Evolutionary conservation across 2,888 invertebrate species (phyloP).

Genomic region (Allolobophora icterica): DNA sequence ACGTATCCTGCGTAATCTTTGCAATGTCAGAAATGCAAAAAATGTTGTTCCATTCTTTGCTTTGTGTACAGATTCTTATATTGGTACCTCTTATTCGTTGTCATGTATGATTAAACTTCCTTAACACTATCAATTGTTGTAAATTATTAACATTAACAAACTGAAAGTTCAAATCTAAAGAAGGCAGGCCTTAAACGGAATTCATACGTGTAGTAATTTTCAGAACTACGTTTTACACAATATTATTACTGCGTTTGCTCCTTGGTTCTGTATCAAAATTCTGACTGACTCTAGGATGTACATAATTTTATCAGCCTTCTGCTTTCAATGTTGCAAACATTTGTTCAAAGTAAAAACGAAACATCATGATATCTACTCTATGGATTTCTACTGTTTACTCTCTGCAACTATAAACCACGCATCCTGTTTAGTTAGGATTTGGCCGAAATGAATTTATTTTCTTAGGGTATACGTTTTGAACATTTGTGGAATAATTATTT

Average conservation of each 20-base stretch:
- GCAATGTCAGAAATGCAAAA: conserved; percentile 29
- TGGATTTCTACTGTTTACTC: not conserved
- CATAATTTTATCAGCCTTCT: not conserved
- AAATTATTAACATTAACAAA: not conserved
- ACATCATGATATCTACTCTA: not conserved
- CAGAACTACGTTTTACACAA: not conserved
- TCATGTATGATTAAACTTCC: conserved; percentile 22
- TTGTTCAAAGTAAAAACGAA: no score
- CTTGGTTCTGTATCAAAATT: not conserved
- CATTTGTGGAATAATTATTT: conserved; percentile 11
- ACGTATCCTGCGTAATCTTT: not conserved
- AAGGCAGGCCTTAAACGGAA: not conserved
- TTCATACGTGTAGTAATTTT: not conserved
- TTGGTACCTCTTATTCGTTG: conserved; percentile 18
- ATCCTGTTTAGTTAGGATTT: not conserved
- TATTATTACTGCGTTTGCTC: not conserved
- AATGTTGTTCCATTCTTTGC: conserved; percentile 20
- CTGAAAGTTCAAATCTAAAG: not conserved
- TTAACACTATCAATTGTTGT: not conserved
- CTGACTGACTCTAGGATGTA: not conserved
- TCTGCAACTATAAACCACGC: no score
- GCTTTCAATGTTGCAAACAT: no score
- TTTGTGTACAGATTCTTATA: conserved; percentile 26
- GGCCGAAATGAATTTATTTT: conserved; percentile 10
- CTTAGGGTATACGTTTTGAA: not conserved